Conservation (phyloP, 92 coral and sea anemone genomes). For the Phymanthus crucifer region DNA sequence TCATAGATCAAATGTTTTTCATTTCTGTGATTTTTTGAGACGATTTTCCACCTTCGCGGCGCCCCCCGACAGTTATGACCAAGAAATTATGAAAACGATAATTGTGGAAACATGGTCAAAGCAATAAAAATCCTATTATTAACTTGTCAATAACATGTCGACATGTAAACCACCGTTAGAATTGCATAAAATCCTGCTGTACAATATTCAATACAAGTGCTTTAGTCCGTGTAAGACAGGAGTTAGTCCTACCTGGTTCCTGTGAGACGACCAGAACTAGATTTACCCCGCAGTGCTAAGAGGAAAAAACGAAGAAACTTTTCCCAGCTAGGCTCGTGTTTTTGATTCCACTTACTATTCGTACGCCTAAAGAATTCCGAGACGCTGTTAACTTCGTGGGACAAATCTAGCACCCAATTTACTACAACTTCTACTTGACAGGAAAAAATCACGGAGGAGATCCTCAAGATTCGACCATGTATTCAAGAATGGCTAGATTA, state of each 20-base stretch:
- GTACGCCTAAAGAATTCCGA: no score
- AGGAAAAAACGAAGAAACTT: no score
- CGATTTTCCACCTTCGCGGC: neutral
- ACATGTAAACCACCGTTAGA: neutral
- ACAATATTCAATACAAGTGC: neutral
- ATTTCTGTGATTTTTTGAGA: neutral
- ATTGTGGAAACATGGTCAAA: neutral
- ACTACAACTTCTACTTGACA: no score
- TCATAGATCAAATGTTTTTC: no score
- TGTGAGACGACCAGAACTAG: no score
- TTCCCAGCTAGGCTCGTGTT: no score
- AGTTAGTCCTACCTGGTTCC: no score
- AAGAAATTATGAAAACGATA: neutral
- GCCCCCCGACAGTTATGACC: neutral
- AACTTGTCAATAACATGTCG: neutral
- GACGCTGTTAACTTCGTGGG: no score
- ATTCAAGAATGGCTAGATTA: neutral
- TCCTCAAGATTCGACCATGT: neutral
- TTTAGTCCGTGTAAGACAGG: neutral
- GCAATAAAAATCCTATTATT: neutral
- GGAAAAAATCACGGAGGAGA: neutral
- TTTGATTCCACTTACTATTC: no score
- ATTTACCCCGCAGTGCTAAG: no score
- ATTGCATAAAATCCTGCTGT: neutral
- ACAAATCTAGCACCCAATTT: no score